Base-by-base conservation (phyloP, 2,113 vertebrate species). In the Hippoglossus stenolepis region DNA sequence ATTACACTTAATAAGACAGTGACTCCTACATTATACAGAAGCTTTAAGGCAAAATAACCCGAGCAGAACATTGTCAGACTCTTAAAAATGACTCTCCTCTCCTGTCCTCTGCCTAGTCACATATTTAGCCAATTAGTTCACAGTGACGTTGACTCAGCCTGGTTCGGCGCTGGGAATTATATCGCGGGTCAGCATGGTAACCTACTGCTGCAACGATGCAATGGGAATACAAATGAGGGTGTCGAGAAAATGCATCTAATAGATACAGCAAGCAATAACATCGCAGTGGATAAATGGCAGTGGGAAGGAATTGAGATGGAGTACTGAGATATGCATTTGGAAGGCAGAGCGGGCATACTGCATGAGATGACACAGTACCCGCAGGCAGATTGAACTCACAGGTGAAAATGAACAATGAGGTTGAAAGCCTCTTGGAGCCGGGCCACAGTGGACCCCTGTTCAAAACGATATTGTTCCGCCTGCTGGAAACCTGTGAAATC, bases 161-260 rank as follows among this genome's bases (percentile, higher is more conserved):
- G 9, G 60, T 11, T 59, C 53, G 70, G 73, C 21, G 24, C 76
- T 51, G 59, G 47, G 63, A 80, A 63, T 51, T 47, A 67, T 70
- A 73, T n/a, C 63, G 81, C 58, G 0, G 76, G 80, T 83, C 81
- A 77, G 53, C 72, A 62, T 28, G 45, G 83, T 63, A 74, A 80
- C 75, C 83, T 40, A 24, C 74, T 38, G 76, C 75, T 69, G 77
- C 54, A 64, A 59, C 15, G 60, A 67, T 64, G 64, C 76, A 69
- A 38, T 65, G 84, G 82, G 83, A 89, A 88, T 88, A 86, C 71
- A 86, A 75, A 90, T 86, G 62, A 76, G 58, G 3, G 21, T 68
- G 65, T 70, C 59, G 64, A 20, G 58, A 73, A 58, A 65, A 68
- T 61, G 73, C 28, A 43, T 73, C 70, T 59, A 56, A 31, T 40